Evolutionary conservation across 1,140 invertebrate genomes (phyloP).

Genomic region (Scylla paramamosain): DNA sequence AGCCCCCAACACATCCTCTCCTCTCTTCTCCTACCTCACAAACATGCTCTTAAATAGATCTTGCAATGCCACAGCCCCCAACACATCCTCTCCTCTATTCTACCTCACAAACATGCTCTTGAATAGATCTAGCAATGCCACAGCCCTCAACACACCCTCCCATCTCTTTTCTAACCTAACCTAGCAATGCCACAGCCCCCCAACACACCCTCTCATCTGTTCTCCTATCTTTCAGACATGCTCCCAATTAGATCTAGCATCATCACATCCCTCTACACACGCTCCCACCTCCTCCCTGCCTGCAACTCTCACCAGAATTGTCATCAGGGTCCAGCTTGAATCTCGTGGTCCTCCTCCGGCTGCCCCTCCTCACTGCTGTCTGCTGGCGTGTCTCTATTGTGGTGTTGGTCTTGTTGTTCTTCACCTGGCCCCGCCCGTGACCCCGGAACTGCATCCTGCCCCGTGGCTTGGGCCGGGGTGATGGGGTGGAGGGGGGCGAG

Average conservation of each 20-base stretch:
- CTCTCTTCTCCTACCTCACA: too few relatives aligned
- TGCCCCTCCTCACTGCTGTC: constrained; percentile 44
- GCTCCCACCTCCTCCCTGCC: neutral
- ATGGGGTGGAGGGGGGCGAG: constrained; percentile 65
- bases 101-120: too few relatives aligned
- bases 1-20: too few relatives aligned
- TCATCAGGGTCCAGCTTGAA: constrained; percentile 66
- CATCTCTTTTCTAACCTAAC: too few relatives aligned
- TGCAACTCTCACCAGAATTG: constrained; percentile 53
- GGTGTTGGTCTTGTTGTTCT: neutral
- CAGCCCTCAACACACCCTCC: too few relatives aligned
- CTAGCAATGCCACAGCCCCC: too few relatives aligned
- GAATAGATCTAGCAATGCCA: too few relatives aligned
- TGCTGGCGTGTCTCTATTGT: neutral
- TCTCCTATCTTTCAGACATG: neutral
- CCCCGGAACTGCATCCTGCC: constrained; percentile 44
- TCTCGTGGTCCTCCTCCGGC: constrained; percentile 55
- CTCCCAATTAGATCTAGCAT: neutral
- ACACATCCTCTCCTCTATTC: too few relatives aligned
- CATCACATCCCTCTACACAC: neutral
- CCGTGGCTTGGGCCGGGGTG: constrained; percentile 45
- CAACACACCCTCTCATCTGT: neutral
- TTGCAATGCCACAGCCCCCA: too few relatives aligned
- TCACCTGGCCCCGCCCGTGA: constrained; percentile 34
- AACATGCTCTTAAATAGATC: too few relatives aligned